These are phyloP conservation scores for Siphamia tubifer DNA, from an alignment of 2,113 vertebrate genomes.

Conservation along the genomic window DNA sequence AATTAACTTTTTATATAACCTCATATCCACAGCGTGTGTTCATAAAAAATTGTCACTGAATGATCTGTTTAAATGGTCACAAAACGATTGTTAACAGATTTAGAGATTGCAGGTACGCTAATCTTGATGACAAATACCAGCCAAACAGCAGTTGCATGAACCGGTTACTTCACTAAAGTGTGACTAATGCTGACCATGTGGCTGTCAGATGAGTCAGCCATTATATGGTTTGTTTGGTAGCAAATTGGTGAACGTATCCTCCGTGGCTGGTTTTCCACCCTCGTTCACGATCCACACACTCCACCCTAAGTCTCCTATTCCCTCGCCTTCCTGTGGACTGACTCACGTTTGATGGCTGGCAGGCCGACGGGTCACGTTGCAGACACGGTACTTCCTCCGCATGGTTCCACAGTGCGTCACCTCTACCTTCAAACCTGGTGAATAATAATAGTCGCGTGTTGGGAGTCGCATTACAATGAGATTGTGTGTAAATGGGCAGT, in stretches of 20 bases:
- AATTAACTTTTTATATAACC: background rate
- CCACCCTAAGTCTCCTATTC: background rate
- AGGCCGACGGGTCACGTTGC: conserved; percentile 95
- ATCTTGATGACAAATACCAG: background rate
- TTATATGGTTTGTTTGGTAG: conserved; percentile 38
- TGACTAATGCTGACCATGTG: conserved; percentile 49
- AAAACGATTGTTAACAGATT: background rate
- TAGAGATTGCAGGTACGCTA: background rate
- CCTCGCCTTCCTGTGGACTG: conserved; percentile 20
- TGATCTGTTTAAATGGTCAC: background rate
- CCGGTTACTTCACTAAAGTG: background rate
- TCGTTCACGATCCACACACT: conserved; percentile 1
- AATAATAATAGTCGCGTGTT: conserved; percentile 8
- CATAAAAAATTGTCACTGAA: too few relatives aligned
- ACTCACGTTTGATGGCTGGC: conserved; percentile 99
- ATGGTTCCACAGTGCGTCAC: conserved; percentile 99
- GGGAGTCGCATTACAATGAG: background rate
- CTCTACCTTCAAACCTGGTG: conserved; percentile 96
- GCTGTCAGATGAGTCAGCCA: conserved; percentile 43
- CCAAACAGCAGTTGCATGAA: background rate
- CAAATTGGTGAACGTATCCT: conserved; percentile 22
- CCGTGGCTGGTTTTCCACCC: background rate
- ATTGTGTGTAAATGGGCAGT: background rate
- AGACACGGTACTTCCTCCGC: conserved; percentile 98
- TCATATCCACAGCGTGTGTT: background rate